Evolutionary conservation across 1,140 invertebrate species (phyloP).

Genomic region (Atta texana): DNA sequence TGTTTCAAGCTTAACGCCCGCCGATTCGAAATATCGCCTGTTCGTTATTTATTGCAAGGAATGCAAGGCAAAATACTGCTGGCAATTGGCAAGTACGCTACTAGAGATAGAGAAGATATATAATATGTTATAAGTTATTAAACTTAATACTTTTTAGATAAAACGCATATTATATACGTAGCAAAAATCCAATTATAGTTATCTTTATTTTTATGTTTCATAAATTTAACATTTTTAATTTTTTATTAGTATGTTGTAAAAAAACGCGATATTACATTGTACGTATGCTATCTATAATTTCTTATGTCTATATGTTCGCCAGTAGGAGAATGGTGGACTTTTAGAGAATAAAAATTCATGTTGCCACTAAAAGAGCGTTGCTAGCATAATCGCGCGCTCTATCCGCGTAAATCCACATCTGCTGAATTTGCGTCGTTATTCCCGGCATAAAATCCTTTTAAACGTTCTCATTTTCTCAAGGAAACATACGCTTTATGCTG

Average conservation of each 20-base stretch:
- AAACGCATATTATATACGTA: not conserved
- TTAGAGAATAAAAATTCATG: constrained; percentile 54
- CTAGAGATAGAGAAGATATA: no score
- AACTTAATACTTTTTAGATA: not conserved
- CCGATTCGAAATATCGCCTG: constrained; percentile 44
- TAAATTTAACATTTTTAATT: not conserved
- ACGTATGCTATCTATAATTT: not conserved
- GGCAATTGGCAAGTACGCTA: not conserved
- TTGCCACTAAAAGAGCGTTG: constrained; percentile 53
- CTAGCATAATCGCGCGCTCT: constrained; percentile 42
- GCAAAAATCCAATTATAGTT: not conserved
- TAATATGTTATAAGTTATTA: not conserved
- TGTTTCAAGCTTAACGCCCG: constrained; percentile 53
- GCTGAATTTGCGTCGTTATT: constrained; percentile 57
- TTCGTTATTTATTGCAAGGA: constrained; percentile 12
- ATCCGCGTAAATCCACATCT: constrained; percentile 50
- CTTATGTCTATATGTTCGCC: not conserved
- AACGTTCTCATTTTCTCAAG: constrained; percentile 48
- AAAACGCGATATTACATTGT: not conserved
- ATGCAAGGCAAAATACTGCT: constrained; percentile 24
- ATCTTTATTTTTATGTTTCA: not conserved
- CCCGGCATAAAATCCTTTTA: constrained; percentile 55
- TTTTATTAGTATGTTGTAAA: not conserved
- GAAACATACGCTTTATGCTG: constrained; percentile 47
- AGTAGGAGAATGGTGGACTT: not conserved